Base-by-base conservation (phyloP, 92 coral and sea anemone species). In the Epizoanthus rinbou region DNA sequence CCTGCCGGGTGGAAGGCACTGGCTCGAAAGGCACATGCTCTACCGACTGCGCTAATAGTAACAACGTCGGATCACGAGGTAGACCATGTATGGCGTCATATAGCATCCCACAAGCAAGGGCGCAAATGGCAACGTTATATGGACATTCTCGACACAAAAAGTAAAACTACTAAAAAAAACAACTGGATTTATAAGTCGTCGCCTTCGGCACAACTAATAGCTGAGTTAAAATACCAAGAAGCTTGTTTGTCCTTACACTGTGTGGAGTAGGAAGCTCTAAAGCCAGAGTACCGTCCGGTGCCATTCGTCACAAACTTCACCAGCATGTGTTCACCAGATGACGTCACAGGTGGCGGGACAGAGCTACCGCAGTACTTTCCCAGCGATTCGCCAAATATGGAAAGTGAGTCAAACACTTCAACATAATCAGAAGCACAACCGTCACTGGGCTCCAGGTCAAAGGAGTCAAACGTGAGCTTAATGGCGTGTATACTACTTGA, bases 301-400 rank as follows among this genome's bases (percentile, higher is more conserved):
- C 81, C 86, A 65, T 90, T 88, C 6, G 90, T 70, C 22, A 64
- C 83, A 52, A 93, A 93, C 18, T 75, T 58, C 28, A 93, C 87
- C 75, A 59, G 85, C 88, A 93, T 72, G 8, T 57, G 45, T n/a
- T 67, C 72, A 11, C 74, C 86, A 78, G 68, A 67, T 2, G 90
- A 82, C 56, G 83, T 82, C 19, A 90, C 73, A 24, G 63, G 82
- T 0, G 57, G 76, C 15, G 97, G 97, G 58, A 58, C 83, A 18
- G 64, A 67, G 73, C 87, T 54, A 13, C 97, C 97, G 67, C 97
- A 92, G 59, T 75, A 90, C 28, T 62, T 82, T 7, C 92, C 97
- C 73, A 87, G 74, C n/a, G 85, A 70, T 60, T 70, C 75, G 63
- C 93, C 87, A 24, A 73, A 72, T 67, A 19, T 9, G 59, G 45